Evolutionary conservation across 2,888 invertebrate genomes (phyloP).

Genomic region (Chydorus sphaericus): DNA sequence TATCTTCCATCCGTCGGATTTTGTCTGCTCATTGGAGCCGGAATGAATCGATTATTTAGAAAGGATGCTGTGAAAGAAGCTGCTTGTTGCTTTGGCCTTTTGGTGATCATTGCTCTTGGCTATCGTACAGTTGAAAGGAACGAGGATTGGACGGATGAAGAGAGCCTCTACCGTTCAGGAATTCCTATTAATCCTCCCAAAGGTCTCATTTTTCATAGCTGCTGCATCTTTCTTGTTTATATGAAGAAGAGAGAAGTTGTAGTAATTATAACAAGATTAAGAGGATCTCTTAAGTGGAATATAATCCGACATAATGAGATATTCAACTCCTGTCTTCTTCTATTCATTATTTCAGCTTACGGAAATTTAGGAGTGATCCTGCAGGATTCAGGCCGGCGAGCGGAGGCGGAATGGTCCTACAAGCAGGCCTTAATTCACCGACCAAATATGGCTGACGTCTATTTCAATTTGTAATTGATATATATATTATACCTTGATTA

Average conservation of each 20-base stretch:
- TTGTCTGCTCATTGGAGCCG: constrained; percentile 71
- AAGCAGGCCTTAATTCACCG: constrained; percentile 75
- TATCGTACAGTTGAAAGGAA: constrained; percentile 65
- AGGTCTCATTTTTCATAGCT: constrained; percentile 52
- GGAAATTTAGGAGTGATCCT: constrained; percentile 93
- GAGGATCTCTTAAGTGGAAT: too few species aligned
- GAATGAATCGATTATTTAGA: constrained; percentile 31
- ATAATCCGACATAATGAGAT: background rate
- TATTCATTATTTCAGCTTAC: constrained; percentile 48
- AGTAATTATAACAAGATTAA: too few species aligned
- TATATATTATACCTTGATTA: background rate
- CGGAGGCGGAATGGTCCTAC: constrained; percentile 83
- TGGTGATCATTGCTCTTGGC: constrained; percentile 26
- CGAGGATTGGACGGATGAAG: constrained; percentile 83
- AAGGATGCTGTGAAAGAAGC: too few species aligned
- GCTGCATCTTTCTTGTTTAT: too few species aligned
- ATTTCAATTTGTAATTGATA: constrained; percentile 88
- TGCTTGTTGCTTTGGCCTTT: constrained; percentile 11
- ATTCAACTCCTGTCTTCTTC: background rate
- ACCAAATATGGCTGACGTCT: constrained; percentile 96
- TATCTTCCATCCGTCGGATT: constrained; percentile 93
- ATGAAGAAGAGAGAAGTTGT: too few species aligned
- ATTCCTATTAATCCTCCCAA: constrained; percentile 90
- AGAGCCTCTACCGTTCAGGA: constrained; percentile 80
- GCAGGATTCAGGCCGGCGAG: constrained; percentile 68